Percentiles rank a stretch among this genome's conserved stretches.
Conservation (phyloP, 2,888 invertebrate species). For the Actias luna region DNA sequence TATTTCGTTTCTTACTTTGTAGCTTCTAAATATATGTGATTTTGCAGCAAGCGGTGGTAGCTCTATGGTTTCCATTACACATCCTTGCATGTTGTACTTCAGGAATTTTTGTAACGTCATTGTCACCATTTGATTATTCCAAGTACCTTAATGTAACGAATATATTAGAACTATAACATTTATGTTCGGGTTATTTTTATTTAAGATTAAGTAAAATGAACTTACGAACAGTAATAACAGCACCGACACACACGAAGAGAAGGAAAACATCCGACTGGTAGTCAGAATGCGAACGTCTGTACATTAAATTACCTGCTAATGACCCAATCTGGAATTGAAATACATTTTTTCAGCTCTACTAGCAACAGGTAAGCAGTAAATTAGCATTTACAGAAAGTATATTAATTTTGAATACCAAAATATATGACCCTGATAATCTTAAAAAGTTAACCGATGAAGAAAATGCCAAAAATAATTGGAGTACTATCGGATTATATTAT, state of each 20-base stretch:
- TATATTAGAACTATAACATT: neutral
- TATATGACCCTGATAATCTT: too few relatives aligned
- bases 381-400: too few relatives aligned
- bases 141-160: conserved; percentile 36
- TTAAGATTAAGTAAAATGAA: conserved; percentile 18
- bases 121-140: conserved; percentile 30
- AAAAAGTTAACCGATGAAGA: too few relatives aligned
- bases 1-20: conserved; percentile 79
- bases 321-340: conserved; percentile 79
- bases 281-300: conserved; percentile 81
- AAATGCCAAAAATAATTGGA: too few relatives aligned
- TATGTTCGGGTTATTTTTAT: neutral
- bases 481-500: too few relatives aligned
- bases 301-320: conserved; percentile 85
- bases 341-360: neutral
- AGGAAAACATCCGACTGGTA: conserved; percentile 86
- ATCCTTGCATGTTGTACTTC: conserved; percentile 82
- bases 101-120: conserved; percentile 78
- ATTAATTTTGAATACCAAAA: too few relatives aligned
- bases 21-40: conserved; percentile 81
- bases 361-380: too few relatives aligned
- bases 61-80: conserved; percentile 82
- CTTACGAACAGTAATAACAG: conserved; percentile 78
- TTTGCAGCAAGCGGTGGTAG: conserved; percentile 76
- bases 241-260: conserved; percentile 79